Percentiles rank a stretch among this genome's conserved stretches.
These are phyloP conservation scores for Pogonus chalceus DNA, from an alignment of 1,140 invertebrate genomes.

Conservation along the genomic window DNA sequence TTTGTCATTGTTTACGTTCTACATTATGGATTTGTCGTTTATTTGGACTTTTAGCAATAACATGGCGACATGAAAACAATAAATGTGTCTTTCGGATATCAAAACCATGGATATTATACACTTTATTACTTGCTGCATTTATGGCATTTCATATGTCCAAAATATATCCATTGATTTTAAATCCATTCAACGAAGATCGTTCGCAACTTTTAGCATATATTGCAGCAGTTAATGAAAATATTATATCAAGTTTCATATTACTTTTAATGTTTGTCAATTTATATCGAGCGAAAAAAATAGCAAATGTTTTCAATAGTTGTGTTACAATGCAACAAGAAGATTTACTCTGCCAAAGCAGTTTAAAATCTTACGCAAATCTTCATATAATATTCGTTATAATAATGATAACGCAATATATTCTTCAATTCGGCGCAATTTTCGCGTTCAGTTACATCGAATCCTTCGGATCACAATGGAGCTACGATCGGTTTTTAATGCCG, in stretches of 20 bases:
- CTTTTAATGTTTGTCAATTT: background rate
- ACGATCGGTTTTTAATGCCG: background rate
- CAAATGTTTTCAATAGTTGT: background rate
- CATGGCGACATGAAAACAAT: conserved; percentile 8
- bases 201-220: background rate
- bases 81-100: conserved; percentile 20
- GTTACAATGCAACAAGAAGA: background rate
- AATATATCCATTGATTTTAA: background rate
- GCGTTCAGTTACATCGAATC: background rate
- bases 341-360: background rate
- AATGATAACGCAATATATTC: background rate
- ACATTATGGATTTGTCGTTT: conserved; percentile 16
- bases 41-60: conserved; percentile 24
- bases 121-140: conserved; percentile 7
- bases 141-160: background rate
- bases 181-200: background rate
- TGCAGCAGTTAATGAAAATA: background rate
- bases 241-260: background rate
- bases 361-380: background rate
- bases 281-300: background rate
- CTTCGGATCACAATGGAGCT: background rate
- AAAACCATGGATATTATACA: conserved; percentile 19
- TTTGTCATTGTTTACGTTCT: conserved; percentile 21
- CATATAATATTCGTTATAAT: background rate
- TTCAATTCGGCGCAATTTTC: background rate